These are phyloP conservation scores for Sander vitreus DNA, from an alignment of 2,113 vertebrate genomes.

Conservation along the genomic window DNA sequence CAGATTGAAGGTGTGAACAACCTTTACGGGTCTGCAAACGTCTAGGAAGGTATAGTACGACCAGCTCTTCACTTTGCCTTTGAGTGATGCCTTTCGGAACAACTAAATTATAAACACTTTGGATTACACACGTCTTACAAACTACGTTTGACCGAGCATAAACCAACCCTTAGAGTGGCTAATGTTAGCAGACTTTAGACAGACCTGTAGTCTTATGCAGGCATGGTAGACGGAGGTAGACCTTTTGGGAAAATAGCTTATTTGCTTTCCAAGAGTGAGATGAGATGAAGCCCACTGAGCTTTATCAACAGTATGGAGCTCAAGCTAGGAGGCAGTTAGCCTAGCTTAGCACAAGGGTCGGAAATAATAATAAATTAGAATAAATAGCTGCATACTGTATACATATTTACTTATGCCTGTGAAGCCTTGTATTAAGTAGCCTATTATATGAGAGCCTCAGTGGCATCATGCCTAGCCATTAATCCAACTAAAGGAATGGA, in stretches of 20 bases:
- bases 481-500: neutral
- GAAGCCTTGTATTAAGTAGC: neutral
- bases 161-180: neutral
- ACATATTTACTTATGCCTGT: neutral
- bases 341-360: neutral
- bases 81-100: neutral
- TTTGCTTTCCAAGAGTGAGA: neutral
- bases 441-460: neutral
- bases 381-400: neutral
- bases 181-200: neutral
- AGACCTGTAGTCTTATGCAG: neutral
- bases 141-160: neutral
- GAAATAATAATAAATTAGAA: no score
- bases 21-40: neutral
- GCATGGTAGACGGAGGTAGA: neutral
- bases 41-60: neutral
- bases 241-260: no score
- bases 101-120: neutral
- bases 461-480: neutral
- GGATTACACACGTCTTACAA: neutral
- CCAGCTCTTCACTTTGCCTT: neutral
- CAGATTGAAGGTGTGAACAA: neutral
- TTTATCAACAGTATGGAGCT: neutral
- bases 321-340: neutral
- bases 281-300: neutral